Evolutionary conservation across 2,797 vertebrate species (phyloP).

Genomic region (Ctenopoma kingsleyae): DNA sequence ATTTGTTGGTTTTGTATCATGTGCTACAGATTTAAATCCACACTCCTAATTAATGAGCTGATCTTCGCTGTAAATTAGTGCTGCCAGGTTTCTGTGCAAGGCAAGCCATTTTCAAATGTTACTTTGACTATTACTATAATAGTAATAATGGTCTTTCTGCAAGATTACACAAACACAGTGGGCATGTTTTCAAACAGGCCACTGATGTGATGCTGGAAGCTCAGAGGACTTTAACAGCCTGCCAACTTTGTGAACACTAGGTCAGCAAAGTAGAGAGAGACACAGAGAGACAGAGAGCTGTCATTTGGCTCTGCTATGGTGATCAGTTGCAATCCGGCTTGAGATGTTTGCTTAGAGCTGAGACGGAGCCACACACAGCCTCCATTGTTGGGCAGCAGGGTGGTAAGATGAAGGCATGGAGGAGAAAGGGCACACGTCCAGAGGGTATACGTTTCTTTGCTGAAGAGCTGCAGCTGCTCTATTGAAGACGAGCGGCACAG

Average conservation of each 20-base stretch:
- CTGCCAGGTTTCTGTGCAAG: constrained; percentile 24
- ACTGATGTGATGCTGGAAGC: constrained; percentile 39
- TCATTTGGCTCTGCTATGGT: constrained; percentile 50
- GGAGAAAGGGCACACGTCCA: constrained; percentile 51
- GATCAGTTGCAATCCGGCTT: constrained; percentile 64
- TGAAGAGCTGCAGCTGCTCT: constrained; percentile 76
- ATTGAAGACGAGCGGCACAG: constrained; percentile 58
- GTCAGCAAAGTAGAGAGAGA: constrained; percentile 45
- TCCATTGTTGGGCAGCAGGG: constrained; percentile 57
- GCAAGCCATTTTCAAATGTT: constrained; percentile 47
- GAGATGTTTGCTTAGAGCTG: constrained; percentile 61
- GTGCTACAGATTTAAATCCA: constrained; percentile 30
- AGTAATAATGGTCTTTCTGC: constrained; percentile 59
- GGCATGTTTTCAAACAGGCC: constrained; percentile 69
- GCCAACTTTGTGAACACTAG: constrained; percentile 36
- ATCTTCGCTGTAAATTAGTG: background rate
- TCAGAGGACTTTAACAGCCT: constrained; percentile 35
- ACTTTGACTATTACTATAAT: constrained; percentile 34
- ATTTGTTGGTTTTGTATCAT: constrained; percentile 41
- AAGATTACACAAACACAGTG: constrained; percentile 58
- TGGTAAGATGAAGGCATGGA: constrained; percentile 53
- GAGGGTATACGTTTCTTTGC: constrained; percentile 35
- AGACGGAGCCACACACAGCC: constrained; percentile 61
- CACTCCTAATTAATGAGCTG: constrained; percentile 23
- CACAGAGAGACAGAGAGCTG: constrained; percentile 25